Evolutionary conservation across 2,888 invertebrate species (phyloP).

Genomic region (Thysanoteuthis rhombus): DNA sequence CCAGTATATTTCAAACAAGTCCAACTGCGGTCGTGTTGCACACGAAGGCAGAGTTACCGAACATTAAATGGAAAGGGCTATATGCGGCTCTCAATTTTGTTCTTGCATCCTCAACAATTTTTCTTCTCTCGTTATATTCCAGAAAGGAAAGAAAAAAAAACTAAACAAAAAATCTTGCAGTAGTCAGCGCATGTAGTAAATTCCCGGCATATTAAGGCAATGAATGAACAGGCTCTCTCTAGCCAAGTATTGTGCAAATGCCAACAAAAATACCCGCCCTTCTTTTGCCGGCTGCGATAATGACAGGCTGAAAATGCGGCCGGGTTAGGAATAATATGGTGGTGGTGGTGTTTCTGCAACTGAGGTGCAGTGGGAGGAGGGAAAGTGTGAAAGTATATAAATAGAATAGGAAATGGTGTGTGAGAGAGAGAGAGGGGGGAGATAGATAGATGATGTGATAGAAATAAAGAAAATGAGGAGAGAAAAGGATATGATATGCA

Average conservation of each 20-base stretch:
- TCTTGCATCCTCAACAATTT: background rate
- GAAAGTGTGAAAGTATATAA: background rate
- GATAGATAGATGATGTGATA: too few species aligned
- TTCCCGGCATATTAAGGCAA: background rate
- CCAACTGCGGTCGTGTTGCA: background rate
- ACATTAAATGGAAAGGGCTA: too few species aligned
- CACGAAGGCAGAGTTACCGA: too few species aligned
- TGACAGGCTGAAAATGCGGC: background rate
- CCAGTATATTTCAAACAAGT: background rate
- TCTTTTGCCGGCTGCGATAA: background rate
- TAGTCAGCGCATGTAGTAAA: slow-evolving; percentile 12
- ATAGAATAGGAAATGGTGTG: too few species aligned
- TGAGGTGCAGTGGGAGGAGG: background rate
- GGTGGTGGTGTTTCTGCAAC: background rate
- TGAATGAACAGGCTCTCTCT: background rate
- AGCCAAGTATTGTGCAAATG: slow-evolving; percentile 12
- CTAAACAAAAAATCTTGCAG: background rate
- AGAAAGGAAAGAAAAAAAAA: background rate
- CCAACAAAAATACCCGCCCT: background rate
- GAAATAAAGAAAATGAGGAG: too few species aligned
- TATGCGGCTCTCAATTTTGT: background rate
- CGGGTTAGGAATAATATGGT: background rate
- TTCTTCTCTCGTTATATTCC: background rate
- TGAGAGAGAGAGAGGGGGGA: background rate
- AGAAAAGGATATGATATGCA: too few species aligned